phyloP scores from a whole-genome alignment of 2,113 vertebrate species.

The Lampris megalopsis region DNA sequence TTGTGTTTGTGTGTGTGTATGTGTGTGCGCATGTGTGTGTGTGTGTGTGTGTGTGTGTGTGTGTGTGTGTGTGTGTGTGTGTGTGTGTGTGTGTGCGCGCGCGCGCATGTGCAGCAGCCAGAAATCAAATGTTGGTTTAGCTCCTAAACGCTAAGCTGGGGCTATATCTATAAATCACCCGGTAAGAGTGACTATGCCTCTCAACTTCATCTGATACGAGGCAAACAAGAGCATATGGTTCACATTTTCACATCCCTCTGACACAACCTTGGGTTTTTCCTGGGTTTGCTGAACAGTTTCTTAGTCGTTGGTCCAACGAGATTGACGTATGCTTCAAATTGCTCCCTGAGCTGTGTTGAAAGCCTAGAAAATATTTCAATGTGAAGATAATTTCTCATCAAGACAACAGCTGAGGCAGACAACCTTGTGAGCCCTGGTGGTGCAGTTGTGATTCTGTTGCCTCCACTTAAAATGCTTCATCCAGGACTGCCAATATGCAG shows the following conservation, averaged over 20 bases:
- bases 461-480: no score
- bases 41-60: not conserved
- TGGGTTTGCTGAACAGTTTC: conserved; percentile 29
- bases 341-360: conserved; percentile 30
- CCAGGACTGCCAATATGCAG: no score
- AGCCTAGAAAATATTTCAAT: not conserved
- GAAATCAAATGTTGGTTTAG: conserved; percentile 31
- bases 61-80: not conserved
- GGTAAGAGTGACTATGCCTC: conserved; percentile 23
- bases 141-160: conserved; percentile 12
- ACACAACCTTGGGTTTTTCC: conserved; percentile 33
- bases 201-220: conserved; percentile 39
- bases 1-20: no score
- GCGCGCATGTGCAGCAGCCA: conserved; percentile 7
- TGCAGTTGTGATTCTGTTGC: no score
- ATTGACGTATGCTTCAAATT: conserved; percentile 32
- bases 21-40: no score
- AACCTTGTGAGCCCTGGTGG: conserved; percentile 17
- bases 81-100: not conserved
- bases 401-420: conserved; percentile 19
- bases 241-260: conserved; percentile 40
- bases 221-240: conserved; percentile 31
- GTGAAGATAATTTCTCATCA: not conserved
- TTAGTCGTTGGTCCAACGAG: conserved; percentile 19
- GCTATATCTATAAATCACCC: conserved; percentile 35